Evolutionary conservation across 2,797 vertebrate genomes (phyloP), one percentile per base, ranked within the genome.

Genomic region (Coregonus ussuriensis): DNA sequence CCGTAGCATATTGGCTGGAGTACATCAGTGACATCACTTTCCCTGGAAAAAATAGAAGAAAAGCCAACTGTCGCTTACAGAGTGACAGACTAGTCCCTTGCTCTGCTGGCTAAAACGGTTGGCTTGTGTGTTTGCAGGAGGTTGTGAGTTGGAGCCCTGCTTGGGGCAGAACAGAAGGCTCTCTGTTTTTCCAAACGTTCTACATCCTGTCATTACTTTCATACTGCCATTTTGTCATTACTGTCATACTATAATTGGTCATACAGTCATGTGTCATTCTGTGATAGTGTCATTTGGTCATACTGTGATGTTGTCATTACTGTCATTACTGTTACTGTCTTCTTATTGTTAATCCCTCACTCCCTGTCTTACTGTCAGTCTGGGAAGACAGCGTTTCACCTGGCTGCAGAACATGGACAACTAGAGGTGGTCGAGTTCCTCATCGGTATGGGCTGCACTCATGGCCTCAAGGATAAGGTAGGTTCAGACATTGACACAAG

Each of bases 401-500:
- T 95, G 83, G 96, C 96, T 0, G 93, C 95, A 14, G 96, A 96
- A 79, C 81, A 94, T 0, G 95, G 96, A 65, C 93, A 91, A 16
- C 79, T 94, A 81, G 94, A 96, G 2, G 95, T 93, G 83, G 93
- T 95, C 82, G 94, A 96, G 76, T 95, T 96, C 87, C 94, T 98
- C 11, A 93, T 98, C 76, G 94, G 72, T 1, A 94, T 93, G 79
- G 95, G 95, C 7, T 97, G 95, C 82, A 90, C 88, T 78, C 94
- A 93, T 77, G 77, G 88, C 74, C 77, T 95, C 79, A 96, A 95
- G 85, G 96, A 98, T 91, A 95, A 97, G 95, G 97, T 98, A 93
- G 0, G 13, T 3, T 18, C 51, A 15, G 25, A 25, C 29, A 6
- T 6, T 15, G 7, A 56, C 71, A 72, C 71, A 16, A 21, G 9